Conservation (phyloP, 2,113 vertebrate genomes). For the Halichoerus grypus region DNA sequence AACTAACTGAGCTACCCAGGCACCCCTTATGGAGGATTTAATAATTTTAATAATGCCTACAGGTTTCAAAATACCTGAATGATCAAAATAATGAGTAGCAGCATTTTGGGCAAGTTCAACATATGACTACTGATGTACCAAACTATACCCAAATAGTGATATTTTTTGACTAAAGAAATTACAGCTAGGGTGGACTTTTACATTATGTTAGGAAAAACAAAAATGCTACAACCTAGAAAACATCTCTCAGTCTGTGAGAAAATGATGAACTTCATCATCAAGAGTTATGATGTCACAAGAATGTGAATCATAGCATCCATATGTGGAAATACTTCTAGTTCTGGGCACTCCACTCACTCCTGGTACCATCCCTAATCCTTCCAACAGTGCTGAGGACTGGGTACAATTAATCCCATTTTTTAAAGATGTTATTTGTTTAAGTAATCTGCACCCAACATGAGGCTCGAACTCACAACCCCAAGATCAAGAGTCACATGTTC, state of each 20-base stretch:
- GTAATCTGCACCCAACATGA: background rate
- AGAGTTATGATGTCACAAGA: background rate
- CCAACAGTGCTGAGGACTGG: background rate
- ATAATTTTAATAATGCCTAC: background rate
- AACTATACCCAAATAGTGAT: background rate
- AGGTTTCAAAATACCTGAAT: background rate
- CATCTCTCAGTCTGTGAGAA: background rate
- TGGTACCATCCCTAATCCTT: too few relatives aligned
- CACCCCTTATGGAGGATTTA: background rate
- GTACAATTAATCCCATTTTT: background rate
- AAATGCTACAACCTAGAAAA: background rate
- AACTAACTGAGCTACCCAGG: too few relatives aligned
- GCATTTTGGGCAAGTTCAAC: background rate
- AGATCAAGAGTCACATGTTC: background rate
- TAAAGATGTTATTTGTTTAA: background rate
- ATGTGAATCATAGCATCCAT: too few relatives aligned
- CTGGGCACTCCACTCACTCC: background rate
- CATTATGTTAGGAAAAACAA: background rate
- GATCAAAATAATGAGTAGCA: background rate
- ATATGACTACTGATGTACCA: background rate
- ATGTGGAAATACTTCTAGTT: rapidly evolving
- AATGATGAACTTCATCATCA: background rate
- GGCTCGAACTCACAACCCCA: too few relatives aligned
- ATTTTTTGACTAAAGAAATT: background rate
- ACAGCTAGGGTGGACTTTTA: background rate